Conservation (phyloP, 2,113 vertebrate species). For the Phalacrocorax carbo region DNA sequence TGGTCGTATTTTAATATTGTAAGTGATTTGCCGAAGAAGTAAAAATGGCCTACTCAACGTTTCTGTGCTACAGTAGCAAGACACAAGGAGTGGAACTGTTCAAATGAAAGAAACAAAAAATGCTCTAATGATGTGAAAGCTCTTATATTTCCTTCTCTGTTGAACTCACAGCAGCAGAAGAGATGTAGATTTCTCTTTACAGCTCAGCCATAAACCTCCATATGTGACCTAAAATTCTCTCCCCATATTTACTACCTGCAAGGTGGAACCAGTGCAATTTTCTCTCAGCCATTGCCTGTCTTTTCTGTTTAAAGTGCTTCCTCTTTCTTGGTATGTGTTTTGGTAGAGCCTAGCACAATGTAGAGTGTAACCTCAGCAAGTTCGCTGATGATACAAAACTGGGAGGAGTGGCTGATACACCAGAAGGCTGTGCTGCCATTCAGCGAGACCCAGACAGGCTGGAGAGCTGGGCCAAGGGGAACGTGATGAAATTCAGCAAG, state of each 20-base stretch:
- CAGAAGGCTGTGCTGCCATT: no score
- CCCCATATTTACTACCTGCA: neutral
- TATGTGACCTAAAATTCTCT: neutral
- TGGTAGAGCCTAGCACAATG: neutral
- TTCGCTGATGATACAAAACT: no score
- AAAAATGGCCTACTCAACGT: neutral
- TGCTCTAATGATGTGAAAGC: neutral
- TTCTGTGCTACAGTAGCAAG: neutral
- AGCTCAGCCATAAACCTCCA: neutral
- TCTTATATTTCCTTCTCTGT: neutral
- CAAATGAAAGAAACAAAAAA: neutral
- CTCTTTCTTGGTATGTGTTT: neutral
- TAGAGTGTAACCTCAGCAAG: no score
- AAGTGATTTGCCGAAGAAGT: neutral
- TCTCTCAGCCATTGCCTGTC: neutral
- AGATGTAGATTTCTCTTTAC: neutral
- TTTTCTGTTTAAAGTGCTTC: neutral
- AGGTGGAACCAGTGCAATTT: neutral
- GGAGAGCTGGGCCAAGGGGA: no score
- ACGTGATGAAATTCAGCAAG: no score
- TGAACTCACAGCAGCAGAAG: neutral
- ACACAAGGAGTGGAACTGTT: neutral
- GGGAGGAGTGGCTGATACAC: no score
- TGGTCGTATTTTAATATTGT: neutral
- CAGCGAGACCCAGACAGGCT: no score